A percentile compares a stretch with the other conserved stretches of the same genome.
Conservation (phyloP, 1,140 invertebrate species). For the Drosophila watanabei region DNA sequence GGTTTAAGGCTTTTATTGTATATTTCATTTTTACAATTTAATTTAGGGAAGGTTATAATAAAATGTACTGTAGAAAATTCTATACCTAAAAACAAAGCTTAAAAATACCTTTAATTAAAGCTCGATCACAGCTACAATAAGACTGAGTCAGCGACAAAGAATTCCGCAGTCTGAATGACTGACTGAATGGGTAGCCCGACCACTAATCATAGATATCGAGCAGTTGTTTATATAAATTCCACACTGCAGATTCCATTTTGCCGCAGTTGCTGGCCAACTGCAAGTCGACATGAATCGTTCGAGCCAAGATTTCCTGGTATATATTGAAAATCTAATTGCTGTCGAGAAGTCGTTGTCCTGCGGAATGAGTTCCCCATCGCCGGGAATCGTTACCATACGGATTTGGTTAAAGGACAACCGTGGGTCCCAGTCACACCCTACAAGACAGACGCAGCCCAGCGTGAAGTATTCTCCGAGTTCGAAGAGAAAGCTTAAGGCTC, state of each 20-base stretch:
- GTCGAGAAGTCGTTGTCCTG: slow-evolving; percentile 11
- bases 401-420: slow-evolving; percentile 38
- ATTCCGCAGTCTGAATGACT: no score
- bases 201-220: neutral
- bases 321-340: slow-evolving; percentile 49
- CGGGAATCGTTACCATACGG: slow-evolving; percentile 38
- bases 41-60: neutral
- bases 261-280: slow-evolving; percentile 18
- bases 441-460: neutral
- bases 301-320: slow-evolving; percentile 48
- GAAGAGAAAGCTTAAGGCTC: neutral
- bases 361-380: neutral
- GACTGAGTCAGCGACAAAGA: neutral
- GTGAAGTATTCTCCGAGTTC: neutral
- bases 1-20: neutral
- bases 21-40: no score
- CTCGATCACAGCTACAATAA: neutral
- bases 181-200: no score
- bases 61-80: neutral
- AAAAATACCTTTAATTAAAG: neutral
- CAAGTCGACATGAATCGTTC: slow-evolving; percentile 61
- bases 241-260: neutral
- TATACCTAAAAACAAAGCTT: neutral
- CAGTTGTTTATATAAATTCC: slow-evolving; percentile 30
- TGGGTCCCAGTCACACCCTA: neutral